Evolutionary conservation across 1,140 invertebrate species (phyloP), one percentile per base, ranked within the genome.

Genomic region (Aphaenogaster ashmeadi): DNA sequence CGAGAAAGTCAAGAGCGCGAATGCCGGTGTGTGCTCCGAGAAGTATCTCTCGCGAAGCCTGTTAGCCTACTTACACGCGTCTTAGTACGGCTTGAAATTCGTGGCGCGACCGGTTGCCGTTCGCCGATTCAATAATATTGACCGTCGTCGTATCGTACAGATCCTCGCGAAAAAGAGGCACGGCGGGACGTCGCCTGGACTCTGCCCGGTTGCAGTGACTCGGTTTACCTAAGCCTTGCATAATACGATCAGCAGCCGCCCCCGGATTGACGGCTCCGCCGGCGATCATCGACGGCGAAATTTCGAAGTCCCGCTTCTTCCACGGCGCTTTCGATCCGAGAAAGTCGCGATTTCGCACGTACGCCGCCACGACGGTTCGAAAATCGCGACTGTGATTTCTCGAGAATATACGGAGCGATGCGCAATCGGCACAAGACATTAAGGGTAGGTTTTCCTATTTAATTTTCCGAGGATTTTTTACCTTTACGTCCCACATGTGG

Each of bases 1-100:
- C 88, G 91, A 92, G 91, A 92, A 92, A 92, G 91, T 92, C 91
- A 92, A 92, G 91, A 92, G 79, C 90, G 90, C 81, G 91, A 60
- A 81, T 92, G 79, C 86, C 78, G 62, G 71, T n/a, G 44, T n/a
- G 44, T 62, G 67, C 58, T 91, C 87, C 72, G 80, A 91, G 78
- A 84, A 75, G 84, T 87, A 89, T 91, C 88, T 89, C 87, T 91
- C 84, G 75, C 56, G 60, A 44, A 84, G 88, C 78, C 90, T 67
- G 91, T 90, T 93, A 91, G 90, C 92, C 92, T 92, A 93, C 91
- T 92, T 92, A 90, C 27, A 1, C 84, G 52, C 36, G 36, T 6
- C 66, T 54, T 47, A 89, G 78, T 56, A 36, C 44, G 60, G 60
- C 52, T 72, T 72, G 87, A 90, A 91, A 91, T 88, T 90, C 67